Evolutionary conservation across 2,113 vertebrate species (phyloP), one percentile per base, ranked within the genome.

Genomic region (Spea bombifrons): DNA sequence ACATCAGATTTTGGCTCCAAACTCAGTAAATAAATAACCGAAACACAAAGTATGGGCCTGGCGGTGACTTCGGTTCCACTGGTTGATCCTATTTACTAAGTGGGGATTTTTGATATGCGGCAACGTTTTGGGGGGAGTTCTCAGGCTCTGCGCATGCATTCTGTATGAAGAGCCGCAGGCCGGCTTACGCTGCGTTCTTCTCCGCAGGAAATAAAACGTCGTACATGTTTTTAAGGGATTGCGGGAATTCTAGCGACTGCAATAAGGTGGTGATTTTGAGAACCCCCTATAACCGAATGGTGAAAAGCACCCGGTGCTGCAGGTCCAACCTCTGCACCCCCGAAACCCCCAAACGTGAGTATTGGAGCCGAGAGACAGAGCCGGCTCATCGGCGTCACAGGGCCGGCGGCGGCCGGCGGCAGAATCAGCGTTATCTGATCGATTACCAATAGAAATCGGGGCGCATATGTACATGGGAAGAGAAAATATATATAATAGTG

Each of bases 271-370:
- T 63, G 2, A 47, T 73, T 8, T 30, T 73, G 15, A 48, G 72
- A 16, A 73, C 55, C 15, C 45, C 72, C 0, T 63, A 63, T 9
- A 73, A 47, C 55, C 43, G 45, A 61, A 17, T 47, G n/a, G 72
- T 73, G 4, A 63, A 44, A 4, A 73, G 44, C 4, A 63, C 17
- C n/a, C 8, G 8, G 4, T 73, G 72, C 55, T 73, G 72, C 46
- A 73, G 57, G 3, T 59, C 71, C 55, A 44, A 73, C 16, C 17
- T 73, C 8, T 73, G 71, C 52, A 55, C 71, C 13, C 71, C 71
- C 5, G 71, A 59, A 13, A 73, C 10, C 1, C 71, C 71, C 5
- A 12, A 13, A 52, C 17, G 71, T 73, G 49, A 73, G 71, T 46
- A n/a, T 13, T 59, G 71, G 13, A 6, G 6, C 5, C 8, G n/a